phyloP scores from a whole-genome alignment of 2,113 vertebrate genomes.

The Dipodomys stephensi region DNA sequence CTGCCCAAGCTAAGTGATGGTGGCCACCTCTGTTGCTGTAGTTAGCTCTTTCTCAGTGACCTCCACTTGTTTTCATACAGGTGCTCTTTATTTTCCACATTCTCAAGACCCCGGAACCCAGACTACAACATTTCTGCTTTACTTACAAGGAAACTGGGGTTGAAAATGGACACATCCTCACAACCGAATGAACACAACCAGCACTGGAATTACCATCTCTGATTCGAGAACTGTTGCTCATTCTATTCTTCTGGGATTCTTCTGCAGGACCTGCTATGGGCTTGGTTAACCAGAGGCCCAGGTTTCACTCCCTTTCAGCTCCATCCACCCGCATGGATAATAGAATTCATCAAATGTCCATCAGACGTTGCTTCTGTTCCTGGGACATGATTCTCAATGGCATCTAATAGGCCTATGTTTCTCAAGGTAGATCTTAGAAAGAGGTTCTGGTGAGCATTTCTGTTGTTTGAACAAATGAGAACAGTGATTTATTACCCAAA shows the following conservation, averaged over 20 bases:
- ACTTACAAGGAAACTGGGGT: neutral
- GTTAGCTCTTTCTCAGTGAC: neutral
- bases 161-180: neutral
- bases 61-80: neutral
- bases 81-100: neutral
- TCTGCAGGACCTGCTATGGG: neutral
- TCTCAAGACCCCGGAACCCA: neutral
- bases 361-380: neutral
- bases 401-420: neutral
- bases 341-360: too few species aligned
- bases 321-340: too few species aligned
- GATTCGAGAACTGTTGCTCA: neutral
- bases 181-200: accelerated
- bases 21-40: neutral
- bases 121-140: neutral
- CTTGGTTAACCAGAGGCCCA: neutral
- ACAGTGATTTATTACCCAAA: conserved; percentile 79
- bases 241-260: accelerated
- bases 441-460: conserved; percentile 74
- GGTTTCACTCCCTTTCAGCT: too few species aligned
- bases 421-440: neutral
- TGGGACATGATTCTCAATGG: accelerated
- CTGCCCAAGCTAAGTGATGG: too few species aligned
- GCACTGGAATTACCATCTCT: neutral
- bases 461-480: conserved; percentile 62